Conservation (phyloP, 2,888 invertebrate genomes). For the Dioctria linearis region DNA sequence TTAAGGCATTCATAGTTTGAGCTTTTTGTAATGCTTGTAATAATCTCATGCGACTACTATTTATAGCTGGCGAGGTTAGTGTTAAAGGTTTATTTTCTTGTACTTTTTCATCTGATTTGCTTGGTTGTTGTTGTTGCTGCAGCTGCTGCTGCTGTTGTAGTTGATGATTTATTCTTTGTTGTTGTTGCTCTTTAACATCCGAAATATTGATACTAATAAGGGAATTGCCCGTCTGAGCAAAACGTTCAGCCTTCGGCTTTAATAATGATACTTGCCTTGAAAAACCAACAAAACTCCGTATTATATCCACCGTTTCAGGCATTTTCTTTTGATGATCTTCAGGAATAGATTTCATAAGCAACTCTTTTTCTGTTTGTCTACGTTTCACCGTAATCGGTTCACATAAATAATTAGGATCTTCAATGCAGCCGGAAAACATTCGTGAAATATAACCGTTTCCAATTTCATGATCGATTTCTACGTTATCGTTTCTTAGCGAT, state of each 20-base stretch:
- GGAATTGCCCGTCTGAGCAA: slow-evolving; percentile 1
- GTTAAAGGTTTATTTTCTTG: neutral
- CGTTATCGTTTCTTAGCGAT: slow-evolving; percentile 60
- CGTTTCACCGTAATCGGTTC: slow-evolving; percentile 63
- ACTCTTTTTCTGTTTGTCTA: slow-evolving; percentile 65
- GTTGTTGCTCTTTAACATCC: neutral
- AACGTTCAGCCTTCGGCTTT: slow-evolving; percentile 60
- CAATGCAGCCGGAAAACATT: slow-evolving; percentile 63
- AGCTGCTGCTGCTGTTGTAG: too few relatives aligned
- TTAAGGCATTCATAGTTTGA: slow-evolving; percentile 58
- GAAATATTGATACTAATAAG: neutral
- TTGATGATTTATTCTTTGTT: too few relatives aligned
- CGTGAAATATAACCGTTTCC: slow-evolving; percentile 65
- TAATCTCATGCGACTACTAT: slow-evolving; percentile 67
- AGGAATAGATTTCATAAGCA: slow-evolving; percentile 66
- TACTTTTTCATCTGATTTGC: neutral
- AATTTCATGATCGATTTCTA: slow-evolving; percentile 61
- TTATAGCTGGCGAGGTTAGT: slow-evolving; percentile 62
- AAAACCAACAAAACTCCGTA: neutral
- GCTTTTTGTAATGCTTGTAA: slow-evolving; percentile 68
- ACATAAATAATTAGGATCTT: slow-evolving; percentile 62
- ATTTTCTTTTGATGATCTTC: slow-evolving; percentile 55
- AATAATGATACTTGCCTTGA: slow-evolving; percentile 59
- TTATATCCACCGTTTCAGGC: slow-evolving; percentile 17
- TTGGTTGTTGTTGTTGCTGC: neutral